phyloP scores from a whole-genome alignment of 1,140 invertebrate genomes.

The Drosophila eugracilis region DNA sequence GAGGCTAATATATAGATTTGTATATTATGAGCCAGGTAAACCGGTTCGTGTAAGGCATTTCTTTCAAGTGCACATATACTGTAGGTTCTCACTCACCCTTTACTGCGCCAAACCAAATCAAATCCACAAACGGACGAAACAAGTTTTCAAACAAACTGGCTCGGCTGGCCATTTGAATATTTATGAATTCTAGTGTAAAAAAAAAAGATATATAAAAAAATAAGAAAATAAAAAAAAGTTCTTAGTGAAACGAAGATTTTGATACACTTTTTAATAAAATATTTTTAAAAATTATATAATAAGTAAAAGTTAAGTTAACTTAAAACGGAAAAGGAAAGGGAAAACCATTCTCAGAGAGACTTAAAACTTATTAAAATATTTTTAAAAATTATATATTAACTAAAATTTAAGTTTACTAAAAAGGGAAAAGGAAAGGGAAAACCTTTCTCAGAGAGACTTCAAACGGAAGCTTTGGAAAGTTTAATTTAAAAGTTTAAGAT shows the following conservation, averaged over 20 bases:
- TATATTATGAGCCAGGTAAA: constrained; percentile 23
- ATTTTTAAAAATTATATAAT: too few relatives aligned
- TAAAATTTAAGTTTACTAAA: too few relatives aligned
- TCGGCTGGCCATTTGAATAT: constrained; percentile 61
- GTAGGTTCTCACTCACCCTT: constrained; percentile 69
- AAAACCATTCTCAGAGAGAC: too few relatives aligned
- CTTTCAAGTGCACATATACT: constrained; percentile 71
- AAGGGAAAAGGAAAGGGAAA: too few relatives aligned
- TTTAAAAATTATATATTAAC: too few relatives aligned
- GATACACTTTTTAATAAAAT: too few relatives aligned
- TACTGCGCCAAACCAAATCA: constrained; percentile 52
- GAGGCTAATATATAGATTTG: constrained; percentile 43
- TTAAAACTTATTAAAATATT: too few relatives aligned
- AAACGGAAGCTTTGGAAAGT: too few relatives aligned
- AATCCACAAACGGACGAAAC: constrained; percentile 45
- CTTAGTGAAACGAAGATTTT: background rate
- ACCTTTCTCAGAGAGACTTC: too few relatives aligned
- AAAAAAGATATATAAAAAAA: constrained; percentile 23
- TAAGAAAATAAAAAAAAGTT: background rate
- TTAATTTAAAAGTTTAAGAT: too few relatives aligned
- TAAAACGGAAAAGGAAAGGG: too few relatives aligned
- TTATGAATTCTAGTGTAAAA: constrained; percentile 55
- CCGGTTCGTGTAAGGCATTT: constrained; percentile 68
- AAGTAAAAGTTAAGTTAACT: too few relatives aligned
- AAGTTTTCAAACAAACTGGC: constrained; percentile 69